These are phyloP conservation scores for Misgurnus mizolepis DNA, from an alignment of 2,113 vertebrate genomes.

Conservation along the genomic window DNA sequence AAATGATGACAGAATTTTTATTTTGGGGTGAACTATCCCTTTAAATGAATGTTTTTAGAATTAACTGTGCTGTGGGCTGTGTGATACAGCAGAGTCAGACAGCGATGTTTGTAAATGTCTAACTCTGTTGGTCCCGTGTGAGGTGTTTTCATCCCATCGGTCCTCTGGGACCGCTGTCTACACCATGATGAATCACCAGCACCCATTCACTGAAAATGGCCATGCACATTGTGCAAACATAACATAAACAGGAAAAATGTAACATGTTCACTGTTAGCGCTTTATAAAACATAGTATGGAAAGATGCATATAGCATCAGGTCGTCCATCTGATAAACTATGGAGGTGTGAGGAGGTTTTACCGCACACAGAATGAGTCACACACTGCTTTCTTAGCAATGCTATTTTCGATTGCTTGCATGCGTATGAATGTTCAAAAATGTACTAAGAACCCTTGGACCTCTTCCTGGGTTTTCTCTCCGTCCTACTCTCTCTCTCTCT, in stretches of 20 bases:
- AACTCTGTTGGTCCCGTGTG: constrained; percentile 1
- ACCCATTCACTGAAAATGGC: constrained; percentile 30
- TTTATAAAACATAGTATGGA: constrained; percentile 18
- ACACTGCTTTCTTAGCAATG: constrained; percentile 36
- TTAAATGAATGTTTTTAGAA: not conserved
- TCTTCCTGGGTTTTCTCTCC: constrained; percentile 34
- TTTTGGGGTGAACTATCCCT: no score
- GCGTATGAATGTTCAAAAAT: constrained; percentile 43
- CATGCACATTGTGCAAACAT: not conserved
- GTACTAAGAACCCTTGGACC: constrained; percentile 45
- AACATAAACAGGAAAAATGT: not conserved
- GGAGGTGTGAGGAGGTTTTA: constrained; percentile 53
- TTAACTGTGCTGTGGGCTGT: not conserved
- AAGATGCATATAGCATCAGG: constrained; percentile 32
- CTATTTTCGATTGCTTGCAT: constrained; percentile 51
- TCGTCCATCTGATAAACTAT: constrained; percentile 43
- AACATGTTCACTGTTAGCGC: not conserved
- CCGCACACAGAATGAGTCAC: constrained; percentile 54
- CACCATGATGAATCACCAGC: constrained; percentile 60
- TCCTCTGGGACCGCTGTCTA: constrained; percentile 47
- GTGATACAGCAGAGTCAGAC: not conserved
- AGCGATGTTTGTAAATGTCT: not conserved
- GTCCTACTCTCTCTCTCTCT: constrained; percentile 11
- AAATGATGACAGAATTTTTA: no score
- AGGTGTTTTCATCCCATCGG: constrained; percentile 5